Percentiles rank a stretch among this genome's conserved stretches.
These are phyloP conservation scores for Lampropteryx suffumata DNA, from an alignment of 2,888 invertebrate genomes.

Conservation along the genomic window DNA sequence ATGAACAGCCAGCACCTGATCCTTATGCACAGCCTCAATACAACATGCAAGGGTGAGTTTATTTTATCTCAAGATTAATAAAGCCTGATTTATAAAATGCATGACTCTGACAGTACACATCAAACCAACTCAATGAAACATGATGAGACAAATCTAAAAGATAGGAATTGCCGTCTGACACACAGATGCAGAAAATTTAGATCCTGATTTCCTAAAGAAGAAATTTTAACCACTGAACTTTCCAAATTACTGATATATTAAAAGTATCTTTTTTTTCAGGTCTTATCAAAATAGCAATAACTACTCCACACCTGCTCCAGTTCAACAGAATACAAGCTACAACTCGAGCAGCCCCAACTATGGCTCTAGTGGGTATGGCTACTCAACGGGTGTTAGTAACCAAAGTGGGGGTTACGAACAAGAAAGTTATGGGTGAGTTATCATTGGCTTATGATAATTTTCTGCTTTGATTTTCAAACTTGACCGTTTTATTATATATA, in stretches of 20 bases:
- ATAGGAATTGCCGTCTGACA: constrained; percentile 81
- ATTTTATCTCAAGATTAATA: too few relatives aligned
- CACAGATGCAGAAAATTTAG: constrained; percentile 68
- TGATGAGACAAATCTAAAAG: constrained; percentile 51
- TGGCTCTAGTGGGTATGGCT: constrained; percentile 64
- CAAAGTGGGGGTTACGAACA: constrained; percentile 68
- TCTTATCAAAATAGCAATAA: constrained; percentile 62
- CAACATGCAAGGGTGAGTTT: constrained; percentile 58
- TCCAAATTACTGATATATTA: not conserved
- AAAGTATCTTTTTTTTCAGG: constrained; percentile 41
- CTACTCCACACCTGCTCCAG: constrained; percentile 62
- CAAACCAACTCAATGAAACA: not conserved
- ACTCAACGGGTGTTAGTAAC: constrained; percentile 51
- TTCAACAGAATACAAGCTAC: constrained; percentile 36
- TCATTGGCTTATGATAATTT: too few relatives aligned
- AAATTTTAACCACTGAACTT: not conserved
- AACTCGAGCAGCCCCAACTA: constrained; percentile 54
- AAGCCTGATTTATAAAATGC: not conserved
- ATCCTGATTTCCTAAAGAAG: constrained; percentile 49
- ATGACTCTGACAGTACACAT: not conserved
- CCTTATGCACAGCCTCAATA: constrained; percentile 67
- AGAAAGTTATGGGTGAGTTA: constrained; percentile 66
- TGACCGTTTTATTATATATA: too few relatives aligned
- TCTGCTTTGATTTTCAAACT: too few relatives aligned
- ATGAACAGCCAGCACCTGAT: constrained; percentile 65